Conservation (phyloP, 2,797 vertebrate genomes). For the Eremophila alpestris region DNA sequence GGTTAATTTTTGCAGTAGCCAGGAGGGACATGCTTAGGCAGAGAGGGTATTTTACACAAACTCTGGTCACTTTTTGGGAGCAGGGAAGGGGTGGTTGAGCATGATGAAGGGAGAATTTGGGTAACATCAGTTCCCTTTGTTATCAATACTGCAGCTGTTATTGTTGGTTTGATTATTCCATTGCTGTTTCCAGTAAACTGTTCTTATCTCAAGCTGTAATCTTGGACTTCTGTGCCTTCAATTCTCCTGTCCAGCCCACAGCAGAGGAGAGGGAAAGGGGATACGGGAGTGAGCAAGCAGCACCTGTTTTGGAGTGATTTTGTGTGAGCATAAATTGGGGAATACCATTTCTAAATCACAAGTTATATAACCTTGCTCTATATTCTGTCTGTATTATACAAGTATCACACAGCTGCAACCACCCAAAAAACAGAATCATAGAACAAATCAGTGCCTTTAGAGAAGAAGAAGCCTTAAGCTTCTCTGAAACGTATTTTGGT, state of each 20-base stretch:
- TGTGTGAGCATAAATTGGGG: rapidly evolving
- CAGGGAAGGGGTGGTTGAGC: no score
- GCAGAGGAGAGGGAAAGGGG: neutral
- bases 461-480: neutral
- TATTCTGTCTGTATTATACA: neutral
- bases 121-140: neutral
- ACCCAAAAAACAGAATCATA: neutral
- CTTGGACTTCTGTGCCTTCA: neutral
- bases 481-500: neutral
- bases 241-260: neutral
- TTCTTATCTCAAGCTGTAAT: neutral
- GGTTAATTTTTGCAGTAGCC: neutral
- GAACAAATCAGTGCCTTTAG: neutral
- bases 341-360: neutral
- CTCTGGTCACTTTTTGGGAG: neutral
- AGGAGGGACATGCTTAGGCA: neutral
- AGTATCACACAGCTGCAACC: neutral
- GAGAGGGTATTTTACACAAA: neutral
- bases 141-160: rapidly evolving
- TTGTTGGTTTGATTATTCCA: neutral
- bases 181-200: neutral
- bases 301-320: neutral
- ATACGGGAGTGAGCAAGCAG: rapidly evolving
- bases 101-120: neutral
- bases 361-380: neutral